These are phyloP conservation scores for Colius striatus DNA, from an alignment of 2,113 vertebrate species.

Conservation along the genomic window DNA sequence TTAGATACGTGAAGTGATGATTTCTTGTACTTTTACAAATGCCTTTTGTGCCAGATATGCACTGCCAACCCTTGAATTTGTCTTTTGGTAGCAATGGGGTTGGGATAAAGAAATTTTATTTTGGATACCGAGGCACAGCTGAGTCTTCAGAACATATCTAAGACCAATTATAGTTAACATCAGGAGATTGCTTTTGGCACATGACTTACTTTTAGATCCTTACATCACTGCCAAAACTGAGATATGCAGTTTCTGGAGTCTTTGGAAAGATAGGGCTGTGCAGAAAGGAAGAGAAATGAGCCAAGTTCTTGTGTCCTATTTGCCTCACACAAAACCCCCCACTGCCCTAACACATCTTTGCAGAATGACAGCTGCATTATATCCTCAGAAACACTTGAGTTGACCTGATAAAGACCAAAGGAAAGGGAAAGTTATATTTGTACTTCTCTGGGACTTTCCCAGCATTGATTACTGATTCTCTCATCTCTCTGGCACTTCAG, in stretches of 20 bases:
- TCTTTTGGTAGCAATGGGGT: neutral
- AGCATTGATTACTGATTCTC: slow-evolving; percentile 44
- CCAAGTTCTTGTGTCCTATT: slow-evolving; percentile 39
- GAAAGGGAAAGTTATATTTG: slow-evolving; percentile 14
- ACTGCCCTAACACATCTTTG: neutral
- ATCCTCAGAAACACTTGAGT: slow-evolving; percentile 25
- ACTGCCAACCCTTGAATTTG: neutral
- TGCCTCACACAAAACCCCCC: neutral
- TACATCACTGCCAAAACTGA: slow-evolving; percentile 38
- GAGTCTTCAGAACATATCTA: slow-evolving; percentile 4
- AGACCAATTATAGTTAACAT: slow-evolving; percentile 55
- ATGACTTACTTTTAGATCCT: slow-evolving; percentile 40
- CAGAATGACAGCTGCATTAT: slow-evolving; percentile 42
- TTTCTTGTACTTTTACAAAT: neutral
- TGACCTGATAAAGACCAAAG: slow-evolving; percentile 32
- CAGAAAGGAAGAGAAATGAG: slow-evolving; percentile 36
- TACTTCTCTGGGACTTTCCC: slow-evolving; percentile 50
- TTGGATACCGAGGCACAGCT: neutral
- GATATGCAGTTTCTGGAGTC: slow-evolving; percentile 23
- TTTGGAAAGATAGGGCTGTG: slow-evolving; percentile 47
- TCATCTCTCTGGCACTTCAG: slow-evolving; percentile 28
- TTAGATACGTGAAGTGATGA: accelerated
- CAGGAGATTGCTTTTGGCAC: slow-evolving; percentile 44
- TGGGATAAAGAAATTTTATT: neutral
- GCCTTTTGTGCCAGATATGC: neutral